Conservation (phyloP, 2,797 vertebrate genomes). For the Pangasius macronema region DNA sequence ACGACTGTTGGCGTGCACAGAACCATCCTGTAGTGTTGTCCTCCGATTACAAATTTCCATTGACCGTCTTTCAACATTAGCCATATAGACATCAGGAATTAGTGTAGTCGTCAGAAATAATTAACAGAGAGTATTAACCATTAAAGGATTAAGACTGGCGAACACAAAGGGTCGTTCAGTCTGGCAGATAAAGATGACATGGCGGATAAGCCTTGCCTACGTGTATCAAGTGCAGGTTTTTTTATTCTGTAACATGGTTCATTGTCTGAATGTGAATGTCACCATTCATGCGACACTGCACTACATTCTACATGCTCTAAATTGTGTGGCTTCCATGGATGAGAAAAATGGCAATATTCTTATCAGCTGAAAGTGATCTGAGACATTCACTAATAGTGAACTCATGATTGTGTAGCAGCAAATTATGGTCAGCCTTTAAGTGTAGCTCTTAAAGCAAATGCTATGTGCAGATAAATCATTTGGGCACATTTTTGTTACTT, state of each 20-base stretch:
- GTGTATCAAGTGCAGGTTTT: constrained; percentile 16
- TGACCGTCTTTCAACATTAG: constrained; percentile 17
- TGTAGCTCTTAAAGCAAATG: not conserved
- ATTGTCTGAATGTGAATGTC: constrained; percentile 37
- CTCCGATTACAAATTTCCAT: constrained; percentile 24
- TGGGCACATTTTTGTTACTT: not conserved
- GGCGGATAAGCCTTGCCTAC: constrained; percentile 30
- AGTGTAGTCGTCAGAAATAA: constrained; percentile 42
- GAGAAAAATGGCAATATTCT: constrained; percentile 2
- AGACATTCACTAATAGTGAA: not conserved
- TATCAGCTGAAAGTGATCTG: constrained; percentile 9
- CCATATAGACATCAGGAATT: constrained; percentile 38
- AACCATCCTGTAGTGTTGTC: constrained; percentile 9
- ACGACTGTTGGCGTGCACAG: not conserved
- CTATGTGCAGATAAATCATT: not conserved
- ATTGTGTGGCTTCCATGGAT: not conserved
- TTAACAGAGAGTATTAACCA: constrained; percentile 55
- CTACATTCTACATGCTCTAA: constrained; percentile 6
- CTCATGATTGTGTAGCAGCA: not conserved
- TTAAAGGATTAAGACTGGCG: constrained; percentile 51
- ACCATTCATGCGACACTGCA: constrained; percentile 20
- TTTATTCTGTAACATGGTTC: not conserved
- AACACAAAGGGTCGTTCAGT: constrained; percentile 53
- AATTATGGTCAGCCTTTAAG: not conserved
- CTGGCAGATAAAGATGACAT: constrained; percentile 45